Evolutionary conservation across 2,113 vertebrate species (phyloP), one percentile per base, ranked within the genome.

Genomic region (Cavia aperea): DNA sequence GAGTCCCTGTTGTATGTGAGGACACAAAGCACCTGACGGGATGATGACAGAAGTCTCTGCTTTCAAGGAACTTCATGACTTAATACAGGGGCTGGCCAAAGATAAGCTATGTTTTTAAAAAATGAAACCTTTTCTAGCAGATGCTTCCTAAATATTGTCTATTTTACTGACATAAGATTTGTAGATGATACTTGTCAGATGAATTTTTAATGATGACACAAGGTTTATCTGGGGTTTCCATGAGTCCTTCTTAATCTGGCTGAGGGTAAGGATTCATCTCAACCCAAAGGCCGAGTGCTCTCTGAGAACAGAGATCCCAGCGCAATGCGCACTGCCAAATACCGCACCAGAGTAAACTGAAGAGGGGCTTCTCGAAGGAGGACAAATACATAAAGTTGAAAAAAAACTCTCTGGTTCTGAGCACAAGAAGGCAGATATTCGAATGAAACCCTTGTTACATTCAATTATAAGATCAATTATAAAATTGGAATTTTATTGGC

Each of bases 11-110:
- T 62, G 79, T 1, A 72, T 2, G 56, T n/a, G 54, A 91, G 66
- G 65, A 68, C 87, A 93, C 39, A 89, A 46, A 87, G 23, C n/a
- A 70, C 54, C 58, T 77, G 33, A 91, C 94, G n/a, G 75, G 31
- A 78, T 5, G 26, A 66, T 65, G 81, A 43, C 5, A 89, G 31
- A 93, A 73, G 46, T 56, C 24, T 39, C 46, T 82, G 87, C 77
- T 95, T 93, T 94, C 91, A 94, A 95, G 94, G 84, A 97, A 95
- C 31, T 51, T 49, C 39, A 7, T 70, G 16, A 85, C 49, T 68
- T 79, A 19, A 8, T 58, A 91, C 5, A 31, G 43, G 39, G 31
- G 62, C 68, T 68, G 70, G 46, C 46, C 46, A 33, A 33, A 33
- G 31, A 51, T 7, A 15, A 49, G 75, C 46, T 7, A 46, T 60